Evolutionary conservation across 2,797 vertebrate species (phyloP).

Genomic region (Setipinna tenuifilis): DNA sequence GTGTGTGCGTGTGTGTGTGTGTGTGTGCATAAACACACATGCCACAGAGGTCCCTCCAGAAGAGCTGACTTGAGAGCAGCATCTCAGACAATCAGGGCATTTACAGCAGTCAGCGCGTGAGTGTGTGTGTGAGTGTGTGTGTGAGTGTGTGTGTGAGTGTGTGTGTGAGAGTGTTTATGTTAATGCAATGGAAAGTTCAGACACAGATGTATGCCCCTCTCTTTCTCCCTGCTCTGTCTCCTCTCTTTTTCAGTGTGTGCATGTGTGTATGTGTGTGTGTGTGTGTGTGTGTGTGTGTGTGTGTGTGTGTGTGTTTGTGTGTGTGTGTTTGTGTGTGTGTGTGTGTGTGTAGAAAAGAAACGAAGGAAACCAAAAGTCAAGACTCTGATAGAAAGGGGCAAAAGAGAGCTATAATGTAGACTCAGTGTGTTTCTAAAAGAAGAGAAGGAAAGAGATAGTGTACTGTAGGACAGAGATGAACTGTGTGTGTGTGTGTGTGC

Average conservation of each 20-base stretch:
- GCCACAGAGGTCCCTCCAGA: constrained; percentile 44
- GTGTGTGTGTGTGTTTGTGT: constrained; percentile 16
- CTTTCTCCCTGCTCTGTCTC: constrained; percentile 20
- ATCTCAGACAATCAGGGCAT: constrained; percentile 27
- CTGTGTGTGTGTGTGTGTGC: neutral
- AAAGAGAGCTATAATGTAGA: too few relatives aligned
- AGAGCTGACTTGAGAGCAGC: constrained; percentile 51
- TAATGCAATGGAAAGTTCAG: constrained; percentile 18
- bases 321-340: constrained; percentile 15
- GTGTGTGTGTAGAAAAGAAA: neutral
- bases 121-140: constrained; percentile 23
- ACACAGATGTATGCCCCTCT: constrained; percentile 31
- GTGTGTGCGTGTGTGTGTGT: too few relatives aligned
- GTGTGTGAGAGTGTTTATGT: constrained; percentile 31
- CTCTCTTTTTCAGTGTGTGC: neutral
- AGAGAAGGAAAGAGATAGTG: too few relatives aligned
- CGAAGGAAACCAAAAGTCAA: too few relatives aligned
- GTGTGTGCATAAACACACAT: constrained; percentile 47
- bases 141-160: constrained; percentile 22
- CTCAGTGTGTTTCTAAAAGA: too few relatives aligned
- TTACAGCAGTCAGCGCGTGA: constrained; percentile 30
- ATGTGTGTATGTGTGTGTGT: neutral
- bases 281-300: neutral
- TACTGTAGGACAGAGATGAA: too few relatives aligned
- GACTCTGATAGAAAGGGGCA: too few relatives aligned